A percentile compares a stretch with the other conserved stretches of the same genome.
These are phyloP conservation scores for Dicentrarchus labrax DNA, from an alignment of 2,113 vertebrate species.

Conservation along the genomic window DNA sequence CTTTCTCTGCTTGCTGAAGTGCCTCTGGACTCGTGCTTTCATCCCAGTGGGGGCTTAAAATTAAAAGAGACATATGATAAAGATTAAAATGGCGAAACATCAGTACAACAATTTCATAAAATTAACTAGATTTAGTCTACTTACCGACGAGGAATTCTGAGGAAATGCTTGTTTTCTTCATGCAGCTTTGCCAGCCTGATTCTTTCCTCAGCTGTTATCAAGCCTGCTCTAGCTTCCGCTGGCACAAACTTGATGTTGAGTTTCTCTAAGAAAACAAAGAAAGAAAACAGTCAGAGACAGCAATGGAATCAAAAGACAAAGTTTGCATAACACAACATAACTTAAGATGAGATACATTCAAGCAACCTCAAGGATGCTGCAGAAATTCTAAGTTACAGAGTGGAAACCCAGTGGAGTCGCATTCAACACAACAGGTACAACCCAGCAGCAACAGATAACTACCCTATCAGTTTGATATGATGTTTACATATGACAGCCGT, in stretches of 20 bases:
- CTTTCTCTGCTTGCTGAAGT: slow-evolving; percentile 91
- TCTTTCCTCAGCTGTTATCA: slow-evolving; percentile 89
- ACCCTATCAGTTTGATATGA: background rate
- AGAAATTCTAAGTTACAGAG: background rate
- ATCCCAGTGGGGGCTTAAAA: slow-evolving; percentile 91
- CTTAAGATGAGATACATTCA: background rate
- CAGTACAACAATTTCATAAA: background rate
- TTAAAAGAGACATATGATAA: background rate
- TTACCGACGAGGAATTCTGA: slow-evolving; percentile 93
- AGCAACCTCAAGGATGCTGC: background rate
- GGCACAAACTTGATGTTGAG: slow-evolving; percentile 93
- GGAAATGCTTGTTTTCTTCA: slow-evolving; percentile 90
- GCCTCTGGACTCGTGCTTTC: slow-evolving; percentile 89
- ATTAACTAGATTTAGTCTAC: rapidly evolving
- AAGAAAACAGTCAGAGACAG: slow-evolving; percentile 6
- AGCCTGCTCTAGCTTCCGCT: slow-evolving; percentile 87
- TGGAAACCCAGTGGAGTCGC: background rate
- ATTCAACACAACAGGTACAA: background rate
- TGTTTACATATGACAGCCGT: background rate
- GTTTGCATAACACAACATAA: background rate
- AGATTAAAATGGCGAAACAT: background rate
- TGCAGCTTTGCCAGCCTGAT: slow-evolving; percentile 88
- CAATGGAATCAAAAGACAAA: background rate
- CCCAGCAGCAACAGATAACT: background rate
- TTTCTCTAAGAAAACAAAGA: slow-evolving; percentile 86